Conservation (phyloP, 1,140 invertebrate genomes). For the Medauroidea extradentata region DNA sequence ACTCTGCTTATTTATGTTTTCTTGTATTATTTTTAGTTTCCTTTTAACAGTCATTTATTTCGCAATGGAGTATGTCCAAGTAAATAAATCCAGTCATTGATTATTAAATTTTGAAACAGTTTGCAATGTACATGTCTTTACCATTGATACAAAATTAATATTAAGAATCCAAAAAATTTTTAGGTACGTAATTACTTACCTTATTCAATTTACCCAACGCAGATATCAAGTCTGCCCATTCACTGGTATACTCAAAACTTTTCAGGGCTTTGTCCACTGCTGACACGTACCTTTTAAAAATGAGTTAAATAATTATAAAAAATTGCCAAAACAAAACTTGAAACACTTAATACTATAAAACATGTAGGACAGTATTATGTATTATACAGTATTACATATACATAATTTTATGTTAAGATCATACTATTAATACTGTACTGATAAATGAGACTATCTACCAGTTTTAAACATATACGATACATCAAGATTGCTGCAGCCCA, state of each 20-base stretch:
- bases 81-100: no score
- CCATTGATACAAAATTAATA: not conserved
- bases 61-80: no score
- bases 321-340: not conserved
- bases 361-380: not conserved
- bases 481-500: no score
- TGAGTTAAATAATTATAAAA: conserved; percentile 6
- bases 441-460: no score
- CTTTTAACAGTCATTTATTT: no score
- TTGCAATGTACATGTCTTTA: not conserved
- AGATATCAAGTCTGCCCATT: conserved; percentile 94
- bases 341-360: no score
- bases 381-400: not conserved
- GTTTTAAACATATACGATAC: no score
- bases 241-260: conserved; percentile 89
- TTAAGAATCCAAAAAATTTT: not conserved
- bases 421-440: no score
- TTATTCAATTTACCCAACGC: conserved; percentile 90
- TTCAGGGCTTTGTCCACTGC: conserved; percentile 86
- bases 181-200: conserved; percentile 59
- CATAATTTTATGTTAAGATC: no score
- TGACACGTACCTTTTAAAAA: conserved; percentile 57
- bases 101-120: not conserved
- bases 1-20: no score
- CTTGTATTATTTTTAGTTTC: no score